Base-by-base conservation (phyloP, 2,797 vertebrate species). In the Poeciliopsis turneri region DNA sequence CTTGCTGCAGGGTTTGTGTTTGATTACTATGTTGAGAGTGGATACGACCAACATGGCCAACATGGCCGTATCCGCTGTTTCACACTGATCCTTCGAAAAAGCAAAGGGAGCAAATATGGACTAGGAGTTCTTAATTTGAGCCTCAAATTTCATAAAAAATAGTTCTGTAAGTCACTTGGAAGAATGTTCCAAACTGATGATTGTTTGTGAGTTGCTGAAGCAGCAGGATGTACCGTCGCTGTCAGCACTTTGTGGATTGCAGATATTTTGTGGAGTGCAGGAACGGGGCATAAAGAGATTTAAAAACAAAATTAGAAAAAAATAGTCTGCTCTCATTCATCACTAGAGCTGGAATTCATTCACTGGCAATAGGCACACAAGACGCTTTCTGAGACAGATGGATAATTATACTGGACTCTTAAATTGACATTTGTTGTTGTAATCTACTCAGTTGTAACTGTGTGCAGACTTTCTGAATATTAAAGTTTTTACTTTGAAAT, bases 221-320 rank as follows among this genome's bases (percentile, higher is more conserved):
- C 70, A 18, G 84, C 86, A 76, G 28, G 74, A 81, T 72, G 75
- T 7, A 74, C 28, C 4, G 1, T 55, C 16, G 6, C 41, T 64
- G 83, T 92, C 87, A 90, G 87, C 88, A 88, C 61, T 90, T 90
- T 89, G 77, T 46, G 49, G 66, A 80, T 77, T 80, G 71, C n/a
- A n/a, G 41, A 61, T 84, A n/a, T 86, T 84, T 79, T 77, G 75
- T 75, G n/a, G 39, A 71, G 53, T 15, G 51, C 28, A 25, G 74
- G 80, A 74, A 79, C 55, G 71, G 85, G 82, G 72, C 78, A 78
- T 69, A 78, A 86, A 87, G 64, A 85, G 57, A 86, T 86, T 86
- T 82, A 59, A 83, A 86, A 79, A 89, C 72, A 78, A 78, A 55
- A 83, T 79, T 86, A 76, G 47, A 74, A 71, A 85, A 79, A 82